Evolutionary conservation across 2,797 vertebrate species (phyloP), one percentile per base, ranked within the genome.

Genomic region (Anomalospiza imberbis): DNA sequence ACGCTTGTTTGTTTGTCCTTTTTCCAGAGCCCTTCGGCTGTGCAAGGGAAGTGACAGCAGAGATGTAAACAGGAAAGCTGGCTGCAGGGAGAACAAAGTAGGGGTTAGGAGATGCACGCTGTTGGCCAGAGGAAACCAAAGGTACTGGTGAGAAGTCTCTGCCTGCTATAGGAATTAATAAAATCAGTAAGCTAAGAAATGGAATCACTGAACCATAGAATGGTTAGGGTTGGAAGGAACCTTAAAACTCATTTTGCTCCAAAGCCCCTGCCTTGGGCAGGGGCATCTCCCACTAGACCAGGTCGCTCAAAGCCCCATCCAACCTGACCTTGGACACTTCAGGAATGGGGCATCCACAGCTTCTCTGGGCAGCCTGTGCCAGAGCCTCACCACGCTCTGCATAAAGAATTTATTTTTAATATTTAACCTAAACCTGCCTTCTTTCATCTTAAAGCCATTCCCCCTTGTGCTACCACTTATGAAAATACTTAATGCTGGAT

Each of bases 51-150:
- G 84, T 2, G 0, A 9, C 21, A 0, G 84, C 81, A 9, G 72
- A 29, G 79, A 71, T 61, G 93, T 96, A 94, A 96, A 95, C 95
- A 95, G 96, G 96, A 96, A 96, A 51, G 38, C 72, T 53, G 82
- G 66, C 79, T 68, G 76, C 65, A 17, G 82, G 54, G 61, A 63
- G 75, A 92, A 13, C 84, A 48, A 57, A 79, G 66, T 19, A 12
- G 58, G 73, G 51, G 9, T 38, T 58, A 32, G 74, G 80, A 93
- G 86, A 87, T 68, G 71, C 4, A 16, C 47, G 2, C 44, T 20
- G 44, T 57, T 45, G 48, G 55, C 57, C 32, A 16, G 17, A 85
- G 92, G 85, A 80, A 80, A 21, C 26, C 2, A 0, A 31, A 85
- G 65, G 50, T 31, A 17, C 19, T 57, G 72, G 42, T 76, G 75